Evolutionary conservation across 2,888 invertebrate genomes (phyloP), one percentile per base, ranked within the genome.

Genomic region (Oxyteleia sp.): DNA sequence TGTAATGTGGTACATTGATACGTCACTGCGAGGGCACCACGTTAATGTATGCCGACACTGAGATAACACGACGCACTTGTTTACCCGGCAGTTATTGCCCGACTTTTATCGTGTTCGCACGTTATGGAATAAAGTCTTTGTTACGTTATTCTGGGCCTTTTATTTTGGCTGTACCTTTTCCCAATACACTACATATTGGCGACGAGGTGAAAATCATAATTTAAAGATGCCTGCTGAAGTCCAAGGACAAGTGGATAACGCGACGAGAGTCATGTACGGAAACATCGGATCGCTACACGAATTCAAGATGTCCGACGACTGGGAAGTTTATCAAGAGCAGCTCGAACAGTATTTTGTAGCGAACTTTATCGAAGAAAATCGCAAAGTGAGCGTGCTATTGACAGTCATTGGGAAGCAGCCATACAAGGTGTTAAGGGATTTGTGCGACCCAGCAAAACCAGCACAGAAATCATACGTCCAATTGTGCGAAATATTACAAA

Each of bases 301-400:
- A 13, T 86, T 82, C 55, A 1, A 71, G 78, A 18, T 83, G 75
- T 59, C 66, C 35, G 75, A 82, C 1, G 79, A 85, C 29, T 84
- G 84, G 78, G 74, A 78, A 0, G 23, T 82, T 7, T 86, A 85
- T 23, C 32, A 76, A 29, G 86, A 84, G 32, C 63, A 57, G 8
- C 35, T 85, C 0, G 68, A 71, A 2, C 81, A 85, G 45, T 85
- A 81, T 76, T 79, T 86, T 41, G 18, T 83, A 2, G 84, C 84
- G 10, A 86, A 85, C 41, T 78, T 43, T 15, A 74, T 86, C 0
- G 8, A 29, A 4, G 74, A 85, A 1, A 26, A 75, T 4, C 64
- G 82, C 4, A 45, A 66, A 32, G 84, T 84, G 11, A 61, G 84
- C 0, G 82, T 84, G 1, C 64, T 82, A 7, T 47, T 85, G 4